Evolutionary conservation across 2,113 vertebrate species (phyloP), one percentile per base, ranked within the genome.

Genomic region (Centropus bengalensis): DNA sequence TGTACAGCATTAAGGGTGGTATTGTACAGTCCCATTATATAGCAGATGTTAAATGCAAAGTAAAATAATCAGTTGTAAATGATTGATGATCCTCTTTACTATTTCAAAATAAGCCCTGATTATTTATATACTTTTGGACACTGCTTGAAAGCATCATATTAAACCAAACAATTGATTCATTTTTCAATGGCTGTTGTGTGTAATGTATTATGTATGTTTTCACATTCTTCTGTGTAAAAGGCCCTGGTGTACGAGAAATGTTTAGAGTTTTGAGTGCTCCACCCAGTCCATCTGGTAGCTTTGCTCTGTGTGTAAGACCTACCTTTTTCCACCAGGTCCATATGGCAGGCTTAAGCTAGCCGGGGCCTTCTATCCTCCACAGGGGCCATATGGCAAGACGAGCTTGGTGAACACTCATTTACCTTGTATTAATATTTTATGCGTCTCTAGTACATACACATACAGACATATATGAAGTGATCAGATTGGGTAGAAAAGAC

Each of bases 21-120:
- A 97, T 95, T 96, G 92, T 96, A 97, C 70, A 76, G 60, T 94
- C 84, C 95, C 95, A 95, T 97, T 98, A 97, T 62, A 96, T 84
- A 98, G 95, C 97, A 98, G 98, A 97, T 98, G 98, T 98, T 98
- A 98, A 97, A 97, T 96, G 95, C 91, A 97, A 98, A 97, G 96
- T 97, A 97, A 98, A 98, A 98, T 96, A 97, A 98, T 98, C 98
- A 98, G 95, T 96, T 96, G 96, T 96, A 98, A 98, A 98, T 98
- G 98, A 98, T 97, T 98, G 97, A 98, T 98, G 98, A 97, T 96
- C 86, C 92, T 96, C 96, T 97, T 97, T 96, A 93, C 96, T 96
- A 96, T 96, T 98, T 98, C 98, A 98, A 98, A 98, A 98, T 97
- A 97, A 97, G 96, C 95, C 94, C 96, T 97, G 97, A 97, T 98